Conservation (phyloP, 2,797 vertebrate genomes). For the Eulemur mongoz region DNA sequence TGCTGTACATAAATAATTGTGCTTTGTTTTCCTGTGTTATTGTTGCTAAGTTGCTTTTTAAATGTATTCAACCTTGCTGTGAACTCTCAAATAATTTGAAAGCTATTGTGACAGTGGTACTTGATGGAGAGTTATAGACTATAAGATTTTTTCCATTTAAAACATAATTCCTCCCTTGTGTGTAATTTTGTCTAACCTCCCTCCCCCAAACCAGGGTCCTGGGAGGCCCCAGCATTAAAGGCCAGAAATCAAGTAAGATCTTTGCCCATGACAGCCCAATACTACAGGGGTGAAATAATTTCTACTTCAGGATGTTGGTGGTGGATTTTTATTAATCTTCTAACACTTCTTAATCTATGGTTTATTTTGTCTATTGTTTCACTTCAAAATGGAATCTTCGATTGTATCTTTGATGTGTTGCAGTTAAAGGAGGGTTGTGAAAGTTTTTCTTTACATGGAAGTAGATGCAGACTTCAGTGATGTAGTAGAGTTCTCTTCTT, state of each 20-base stretch:
- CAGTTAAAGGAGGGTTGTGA: background rate
- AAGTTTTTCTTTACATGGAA: background rate
- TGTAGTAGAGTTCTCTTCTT: background rate
- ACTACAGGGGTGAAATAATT: background rate
- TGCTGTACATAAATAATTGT: slow-evolving; percentile 21
- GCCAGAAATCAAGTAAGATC: slow-evolving; percentile 63
- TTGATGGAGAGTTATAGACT: slow-evolving; percentile 66
- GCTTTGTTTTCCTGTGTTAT: slow-evolving; percentile 18
- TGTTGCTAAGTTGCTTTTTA: slow-evolving; percentile 64
- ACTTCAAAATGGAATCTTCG: background rate
- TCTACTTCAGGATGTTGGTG: background rate
- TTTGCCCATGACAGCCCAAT: background rate
- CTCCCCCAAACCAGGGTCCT: background rate
- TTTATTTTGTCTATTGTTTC: background rate
- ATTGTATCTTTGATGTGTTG: background rate
- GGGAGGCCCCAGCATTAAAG: slow-evolving; percentile 1
- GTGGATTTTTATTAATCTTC: slow-evolving; percentile 34
- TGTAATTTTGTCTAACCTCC: slow-evolving; percentile 46
- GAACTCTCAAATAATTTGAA: slow-evolving; percentile 60
- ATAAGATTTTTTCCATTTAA: slow-evolving; percentile 62
- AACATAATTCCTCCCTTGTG: slow-evolving; percentile 62
- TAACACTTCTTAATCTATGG: slow-evolving; percentile 44
- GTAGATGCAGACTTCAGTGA: background rate
- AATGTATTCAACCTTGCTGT: slow-evolving; percentile 40
- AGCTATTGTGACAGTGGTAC: slow-evolving; percentile 30